Base-by-base conservation (phyloP, 2,888 invertebrate genomes). In the Aethes cnicana region DNA sequence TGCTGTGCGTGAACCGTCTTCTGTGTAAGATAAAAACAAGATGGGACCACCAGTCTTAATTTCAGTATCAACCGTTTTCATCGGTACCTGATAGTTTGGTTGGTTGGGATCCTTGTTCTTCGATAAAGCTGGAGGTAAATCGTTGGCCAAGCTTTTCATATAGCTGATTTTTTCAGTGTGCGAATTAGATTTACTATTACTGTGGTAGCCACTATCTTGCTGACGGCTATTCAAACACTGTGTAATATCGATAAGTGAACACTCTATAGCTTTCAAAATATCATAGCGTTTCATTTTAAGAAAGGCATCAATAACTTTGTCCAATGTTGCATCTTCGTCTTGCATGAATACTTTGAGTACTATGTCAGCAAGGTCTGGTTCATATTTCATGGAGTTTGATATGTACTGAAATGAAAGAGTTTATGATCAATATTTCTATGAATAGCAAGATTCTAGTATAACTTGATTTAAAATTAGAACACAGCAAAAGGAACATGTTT, bases 311-410 rank as follows among this genome's bases (percentile, higher is more conserved):
- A 91, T 52, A 61, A 92, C 81, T 70, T 90, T 91, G 57, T 91
- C 91, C 43, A 92, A 64, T 17, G 91, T 91, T 30, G 91, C 90
- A 49, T 84, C 85, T 16, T 84, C 79, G 62, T 80, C 81, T 74
- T 91, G 91, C 55, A 82, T 82, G 59, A 84, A 92, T 4, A 91
- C 80, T 70, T 90, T 82, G 26, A 92, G 66, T 1, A 92, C 87
- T 57, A 89, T 82, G 59, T 91, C 91, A 11, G 89, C 91, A 44
- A 88, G 91, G 61, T 91, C 91, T 42, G 88, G 91, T 61, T 91
- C 91, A 49, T 89, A 87, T 59, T 83, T 87, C 9, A 91, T 85
- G 42, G 89, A 83, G 63, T 90, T 87, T 63, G 80, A 86, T 57
- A 92, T 92, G 53, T 91, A 89, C 90, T 90, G 76, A 49, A 78